Conservation (phyloP, 1,140 invertebrate species). For the Oryctes rhinoceros region DNA sequence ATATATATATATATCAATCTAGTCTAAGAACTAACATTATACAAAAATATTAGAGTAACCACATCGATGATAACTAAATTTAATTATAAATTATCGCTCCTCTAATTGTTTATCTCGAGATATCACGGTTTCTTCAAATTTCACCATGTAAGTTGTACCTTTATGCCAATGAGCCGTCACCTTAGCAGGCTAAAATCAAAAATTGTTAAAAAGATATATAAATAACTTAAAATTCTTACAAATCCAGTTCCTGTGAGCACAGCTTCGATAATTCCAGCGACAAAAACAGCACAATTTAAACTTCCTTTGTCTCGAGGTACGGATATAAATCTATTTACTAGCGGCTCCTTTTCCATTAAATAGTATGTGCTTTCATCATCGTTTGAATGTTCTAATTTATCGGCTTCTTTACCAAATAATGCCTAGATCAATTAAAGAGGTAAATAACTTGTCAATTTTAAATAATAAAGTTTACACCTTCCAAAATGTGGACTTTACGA, state of each 20-base stretch:
- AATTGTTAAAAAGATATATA: background rate
- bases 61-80: background rate
- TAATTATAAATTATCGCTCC: background rate
- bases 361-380: slow-evolving; percentile 98
- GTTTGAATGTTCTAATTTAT: slow-evolving; percentile 98
- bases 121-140: slow-evolving; percentile 96
- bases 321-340: slow-evolving; percentile 98
- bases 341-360: slow-evolving; percentile 97
- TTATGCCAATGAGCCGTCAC: slow-evolving; percentile 99
- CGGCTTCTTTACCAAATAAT: slow-evolving; percentile 97
- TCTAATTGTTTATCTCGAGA: slow-evolving; percentile 82
- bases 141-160: slow-evolving; percentile 98
- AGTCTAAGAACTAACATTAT: too few species aligned
- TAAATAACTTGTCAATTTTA: slow-evolving; percentile 12
- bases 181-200: slow-evolving; percentile 85
- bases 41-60: background rate
- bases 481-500: slow-evolving; percentile 97
- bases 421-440: slow-evolving; percentile 65
- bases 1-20: too few species aligned
- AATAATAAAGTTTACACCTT: slow-evolving; percentile 70
- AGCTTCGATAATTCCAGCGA: slow-evolving; percentile 97
- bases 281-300: slow-evolving; percentile 97
- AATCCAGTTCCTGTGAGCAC: slow-evolving; percentile 94
- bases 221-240: slow-evolving; percentile 71
- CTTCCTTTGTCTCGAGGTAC: slow-evolving; percentile 97